phyloP scores from a whole-genome alignment of 2,888 invertebrate species.

The Melanchra persicariae region DNA sequence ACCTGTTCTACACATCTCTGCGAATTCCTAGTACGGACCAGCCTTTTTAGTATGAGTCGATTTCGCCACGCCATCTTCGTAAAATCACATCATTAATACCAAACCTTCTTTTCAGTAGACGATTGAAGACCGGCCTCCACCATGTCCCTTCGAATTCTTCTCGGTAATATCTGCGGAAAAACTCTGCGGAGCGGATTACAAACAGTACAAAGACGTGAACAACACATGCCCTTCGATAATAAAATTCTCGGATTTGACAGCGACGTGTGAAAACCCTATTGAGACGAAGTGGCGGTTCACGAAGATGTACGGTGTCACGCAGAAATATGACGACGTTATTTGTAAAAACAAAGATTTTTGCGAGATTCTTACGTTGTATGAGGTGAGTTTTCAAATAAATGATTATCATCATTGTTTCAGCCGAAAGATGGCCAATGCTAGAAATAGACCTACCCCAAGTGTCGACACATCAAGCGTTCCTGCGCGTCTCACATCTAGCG shows the following conservation, averaged over 20 bases:
- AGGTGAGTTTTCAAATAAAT: slow-evolving; percentile 64
- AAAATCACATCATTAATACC: slow-evolving; percentile 3
- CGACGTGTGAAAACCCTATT: slow-evolving; percentile 78
- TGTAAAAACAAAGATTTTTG: slow-evolving; percentile 76
- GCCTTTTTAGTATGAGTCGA: too few species aligned
- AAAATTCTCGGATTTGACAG: slow-evolving; percentile 68
- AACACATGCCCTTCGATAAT: slow-evolving; percentile 68
- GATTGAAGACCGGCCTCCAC: slow-evolving; percentile 76
- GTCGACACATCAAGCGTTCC: too few species aligned
- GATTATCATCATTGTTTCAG: too few species aligned
- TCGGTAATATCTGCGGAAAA: slow-evolving; percentile 67
- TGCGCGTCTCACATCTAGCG: too few species aligned
- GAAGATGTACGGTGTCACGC: slow-evolving; percentile 63
- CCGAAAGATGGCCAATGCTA: too few species aligned
- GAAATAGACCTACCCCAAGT: too few species aligned
- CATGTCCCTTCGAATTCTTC: slow-evolving; percentile 79
- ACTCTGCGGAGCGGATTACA: slow-evolving; percentile 72
- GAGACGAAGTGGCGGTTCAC: slow-evolving; percentile 74
- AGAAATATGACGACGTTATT: slow-evolving; percentile 67
- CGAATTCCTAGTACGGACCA: too few species aligned
- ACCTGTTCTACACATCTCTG: too few species aligned
- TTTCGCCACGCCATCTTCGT: too few species aligned
- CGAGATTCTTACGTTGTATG: slow-evolving; percentile 76
- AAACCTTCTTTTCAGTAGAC: slow-evolving; percentile 68
- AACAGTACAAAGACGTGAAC: slow-evolving; percentile 56